Evolutionary conservation across 2,888 invertebrate genomes (phyloP).

Genomic region (Eupithecia subfuscata): DNA sequence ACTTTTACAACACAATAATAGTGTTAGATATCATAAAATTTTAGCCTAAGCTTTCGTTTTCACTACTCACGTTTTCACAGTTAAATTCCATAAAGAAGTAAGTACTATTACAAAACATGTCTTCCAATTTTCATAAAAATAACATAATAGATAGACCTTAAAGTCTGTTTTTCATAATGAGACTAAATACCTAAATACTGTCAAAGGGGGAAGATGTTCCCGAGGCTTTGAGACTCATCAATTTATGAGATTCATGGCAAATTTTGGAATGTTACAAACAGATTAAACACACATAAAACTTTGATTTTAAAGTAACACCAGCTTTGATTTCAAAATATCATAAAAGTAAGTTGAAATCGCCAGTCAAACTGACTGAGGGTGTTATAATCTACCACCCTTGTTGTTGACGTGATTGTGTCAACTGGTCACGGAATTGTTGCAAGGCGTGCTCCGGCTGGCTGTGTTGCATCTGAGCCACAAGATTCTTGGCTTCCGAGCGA

Average conservation of each 20-base stretch:
- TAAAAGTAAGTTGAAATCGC: background rate
- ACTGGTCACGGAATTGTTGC: conserved; percentile 73
- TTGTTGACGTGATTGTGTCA: conserved; percentile 71
- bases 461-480: conserved; percentile 95
- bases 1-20: background rate
- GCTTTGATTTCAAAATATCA: background rate
- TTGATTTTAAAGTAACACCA: background rate
- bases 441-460: conserved; percentile 84
- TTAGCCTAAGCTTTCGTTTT: background rate
- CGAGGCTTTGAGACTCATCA: background rate
- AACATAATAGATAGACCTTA: background rate
- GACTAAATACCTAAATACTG: background rate
- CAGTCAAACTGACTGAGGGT: background rate
- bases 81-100: background rate
- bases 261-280: conserved; percentile 7
- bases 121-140: background rate
- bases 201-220: background rate
- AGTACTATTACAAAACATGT: background rate
- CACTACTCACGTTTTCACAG: background rate
- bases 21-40: background rate
- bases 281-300: background rate
- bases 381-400: conserved; percentile 29
- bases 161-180: background rate
- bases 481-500: conserved; percentile 90
- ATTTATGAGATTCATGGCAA: conserved; percentile 11